These are phyloP conservation scores for Cenopis cana DNA, from an alignment of 2,888 invertebrate genomes.

Conservation along the genomic window DNA sequence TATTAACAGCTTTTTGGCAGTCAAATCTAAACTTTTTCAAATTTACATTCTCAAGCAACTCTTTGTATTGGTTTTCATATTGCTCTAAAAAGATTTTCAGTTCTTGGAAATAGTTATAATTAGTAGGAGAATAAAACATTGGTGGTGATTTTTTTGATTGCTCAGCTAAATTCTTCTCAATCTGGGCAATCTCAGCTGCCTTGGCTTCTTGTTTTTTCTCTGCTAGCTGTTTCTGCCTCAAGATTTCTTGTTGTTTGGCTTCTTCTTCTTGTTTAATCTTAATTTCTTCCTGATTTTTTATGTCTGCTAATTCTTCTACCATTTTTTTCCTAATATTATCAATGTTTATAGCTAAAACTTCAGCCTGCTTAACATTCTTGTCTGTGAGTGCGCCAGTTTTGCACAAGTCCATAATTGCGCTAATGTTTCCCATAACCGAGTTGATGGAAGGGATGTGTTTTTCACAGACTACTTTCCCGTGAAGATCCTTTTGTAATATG, in stretches of 20 bases:
- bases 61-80: conserved; percentile 85
- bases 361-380: conserved; percentile 84
- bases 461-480: conserved; percentile 70
- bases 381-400: conserved; percentile 74
- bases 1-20: conserved; percentile 94
- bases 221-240: conserved; percentile 63
- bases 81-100: conserved; percentile 84
- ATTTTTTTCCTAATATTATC: conserved; percentile 79
- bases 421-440: conserved; percentile 72
- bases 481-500: conserved; percentile 74
- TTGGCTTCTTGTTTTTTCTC: conserved; percentile 61
- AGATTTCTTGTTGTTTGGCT: conserved; percentile 43
- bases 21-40: conserved; percentile 92
- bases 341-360: conserved; percentile 75
- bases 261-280: conserved; percentile 64
- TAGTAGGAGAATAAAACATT: conserved; percentile 78
- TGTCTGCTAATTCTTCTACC: conserved; percentile 65
- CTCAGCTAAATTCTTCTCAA: conserved; percentile 51
- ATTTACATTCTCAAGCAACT: conserved; percentile 84
- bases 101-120: conserved; percentile 83
- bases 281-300: conserved; percentile 59
- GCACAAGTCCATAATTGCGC: conserved; percentile 74
- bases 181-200: conserved; percentile 50
- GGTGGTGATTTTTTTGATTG: conserved; percentile 57
- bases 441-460: conserved; percentile 75